These are phyloP conservation scores for Drosophila putrida DNA, from an alignment of 2,888 invertebrate species.

Conservation along the genomic window DNA sequence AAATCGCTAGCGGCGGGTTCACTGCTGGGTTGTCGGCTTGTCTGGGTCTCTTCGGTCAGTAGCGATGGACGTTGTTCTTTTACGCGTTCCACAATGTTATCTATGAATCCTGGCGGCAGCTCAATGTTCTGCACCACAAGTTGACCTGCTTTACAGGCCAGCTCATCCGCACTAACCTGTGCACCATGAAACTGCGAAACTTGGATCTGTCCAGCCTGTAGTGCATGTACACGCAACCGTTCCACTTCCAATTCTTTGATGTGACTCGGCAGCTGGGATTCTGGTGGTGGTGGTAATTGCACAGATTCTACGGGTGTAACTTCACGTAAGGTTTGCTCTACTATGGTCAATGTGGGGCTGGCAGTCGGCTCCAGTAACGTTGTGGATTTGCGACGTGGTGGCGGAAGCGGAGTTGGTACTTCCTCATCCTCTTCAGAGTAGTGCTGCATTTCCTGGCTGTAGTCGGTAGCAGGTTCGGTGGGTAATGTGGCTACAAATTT, in stretches of 20 bases:
- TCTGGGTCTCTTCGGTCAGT: slow-evolving; percentile 85
- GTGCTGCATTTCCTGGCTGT: slow-evolving; percentile 34
- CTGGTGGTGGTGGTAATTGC: slow-evolving; percentile 34
- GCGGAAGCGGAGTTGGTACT: slow-evolving; percentile 67
- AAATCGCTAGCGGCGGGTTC: slow-evolving; percentile 66
- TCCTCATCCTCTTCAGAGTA: slow-evolving; percentile 31
- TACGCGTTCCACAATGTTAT: slow-evolving; percentile 88
- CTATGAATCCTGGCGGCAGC: slow-evolving; percentile 89
- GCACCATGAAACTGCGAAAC: slow-evolving; percentile 93
- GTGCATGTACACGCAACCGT: slow-evolving; percentile 90
- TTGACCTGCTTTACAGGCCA: slow-evolving; percentile 90
- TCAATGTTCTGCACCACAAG: slow-evolving; percentile 89
- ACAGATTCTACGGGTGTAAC: slow-evolving; percentile 56
- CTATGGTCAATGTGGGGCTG: slow-evolving; percentile 42
- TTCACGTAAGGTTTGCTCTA: slow-evolving; percentile 49
- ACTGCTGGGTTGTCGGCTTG: slow-evolving; percentile 79
- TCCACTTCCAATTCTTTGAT: slow-evolving; percentile 92
- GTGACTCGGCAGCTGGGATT: slow-evolving; percentile 63
- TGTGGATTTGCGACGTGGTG: slow-evolving; percentile 82
- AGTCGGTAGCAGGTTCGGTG: slow-evolving; percentile 58
- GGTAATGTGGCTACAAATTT: slow-evolving; percentile 68
- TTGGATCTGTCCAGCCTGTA: slow-evolving; percentile 92
- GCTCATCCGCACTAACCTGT: slow-evolving; percentile 90
- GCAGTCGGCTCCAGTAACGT: slow-evolving; percentile 67
- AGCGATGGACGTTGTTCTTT: slow-evolving; percentile 78